Percentiles rank a stretch among this genome's conserved stretches.
These are phyloP conservation scores for Parnassius mnemosyne DNA, from an alignment of 2,888 invertebrate species.

Conservation along the genomic window DNA sequence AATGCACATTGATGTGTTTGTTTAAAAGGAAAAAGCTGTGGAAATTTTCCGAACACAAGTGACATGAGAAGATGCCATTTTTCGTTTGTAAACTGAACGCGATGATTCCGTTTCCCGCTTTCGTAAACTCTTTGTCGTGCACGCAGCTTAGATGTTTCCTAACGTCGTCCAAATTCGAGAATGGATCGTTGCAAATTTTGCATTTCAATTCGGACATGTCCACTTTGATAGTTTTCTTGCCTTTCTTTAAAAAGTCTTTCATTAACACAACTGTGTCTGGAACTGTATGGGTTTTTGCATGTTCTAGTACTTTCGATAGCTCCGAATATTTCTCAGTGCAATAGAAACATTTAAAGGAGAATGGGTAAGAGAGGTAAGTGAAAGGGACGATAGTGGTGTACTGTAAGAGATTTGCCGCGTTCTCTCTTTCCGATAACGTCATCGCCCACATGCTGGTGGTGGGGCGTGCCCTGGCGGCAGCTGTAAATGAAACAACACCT, in stretches of 20 bases:
- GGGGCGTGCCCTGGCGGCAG: constrained; percentile 25
- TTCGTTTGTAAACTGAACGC: constrained; percentile 30
- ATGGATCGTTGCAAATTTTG: constrained; percentile 32
- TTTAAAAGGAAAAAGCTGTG: constrained; percentile 61
- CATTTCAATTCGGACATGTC: constrained; percentile 40
- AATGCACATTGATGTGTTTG: constrained; percentile 67
- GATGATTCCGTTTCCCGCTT: constrained; percentile 35
- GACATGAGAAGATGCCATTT: constrained; percentile 42
- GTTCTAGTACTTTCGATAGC: constrained; percentile 28
- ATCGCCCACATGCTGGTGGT: constrained; percentile 35
- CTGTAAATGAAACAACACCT: constrained; percentile 25
- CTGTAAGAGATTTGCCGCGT: constrained; percentile 36
- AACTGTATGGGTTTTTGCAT: constrained; percentile 28
- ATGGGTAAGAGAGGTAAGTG: constrained; percentile 36
- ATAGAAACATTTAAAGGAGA: constrained; percentile 39
- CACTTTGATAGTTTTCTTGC: constrained; percentile 39
- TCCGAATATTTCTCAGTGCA: constrained; percentile 35
- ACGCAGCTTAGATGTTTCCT: constrained; percentile 31
- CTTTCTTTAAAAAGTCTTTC: constrained; percentile 35
- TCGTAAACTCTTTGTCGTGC: constrained; percentile 34
- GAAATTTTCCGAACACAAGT: constrained; percentile 55
- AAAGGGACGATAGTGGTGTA: constrained; percentile 38
- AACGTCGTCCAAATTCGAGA: constrained; percentile 31
- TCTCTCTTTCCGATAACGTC: constrained; percentile 35
- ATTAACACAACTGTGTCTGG: constrained; percentile 30